These are phyloP conservation scores for Meta bourneti DNA, from an alignment of 2,888 invertebrate species.

Conservation along the genomic window DNA sequence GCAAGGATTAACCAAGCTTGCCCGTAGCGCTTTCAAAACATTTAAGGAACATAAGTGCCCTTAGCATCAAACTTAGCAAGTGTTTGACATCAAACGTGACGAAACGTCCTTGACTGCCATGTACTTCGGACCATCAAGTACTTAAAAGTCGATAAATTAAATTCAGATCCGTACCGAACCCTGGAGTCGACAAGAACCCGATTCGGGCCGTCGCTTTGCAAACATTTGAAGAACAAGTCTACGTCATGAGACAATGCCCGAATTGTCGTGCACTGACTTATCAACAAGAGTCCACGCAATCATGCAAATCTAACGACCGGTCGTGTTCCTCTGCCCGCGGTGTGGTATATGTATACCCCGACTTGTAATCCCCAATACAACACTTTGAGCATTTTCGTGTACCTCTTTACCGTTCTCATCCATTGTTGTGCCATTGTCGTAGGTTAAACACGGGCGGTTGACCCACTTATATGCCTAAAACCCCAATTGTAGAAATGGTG, in stretches of 20 bases:
- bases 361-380: background rate
- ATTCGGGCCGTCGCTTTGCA: conserved; percentile 12
- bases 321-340: background rate
- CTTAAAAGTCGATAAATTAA: background rate
- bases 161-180: background rate
- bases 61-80: too few relatives aligned
- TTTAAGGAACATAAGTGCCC: too few relatives aligned
- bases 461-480: conserved; percentile 13
- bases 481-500: background rate
- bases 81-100: too few relatives aligned
- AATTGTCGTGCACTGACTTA: conserved; percentile 11
- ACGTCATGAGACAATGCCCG: background rate
- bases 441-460: conserved; percentile 8
- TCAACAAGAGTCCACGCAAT: conserved; percentile 31
- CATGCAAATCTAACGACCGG: conserved; percentile 34
- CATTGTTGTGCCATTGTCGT: conserved; percentile 13
- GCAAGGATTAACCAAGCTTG: too few relatives aligned
- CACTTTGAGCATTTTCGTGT: background rate
- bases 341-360: background rate
- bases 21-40: too few relatives aligned
- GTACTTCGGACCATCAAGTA: background rate
- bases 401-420: background rate
- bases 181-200: background rate
- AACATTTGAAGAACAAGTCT: conserved; percentile 9
- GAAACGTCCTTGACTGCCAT: too few relatives aligned